Conservation (phyloP, 2,797 vertebrate species). For the Botia almorhae region DNA sequence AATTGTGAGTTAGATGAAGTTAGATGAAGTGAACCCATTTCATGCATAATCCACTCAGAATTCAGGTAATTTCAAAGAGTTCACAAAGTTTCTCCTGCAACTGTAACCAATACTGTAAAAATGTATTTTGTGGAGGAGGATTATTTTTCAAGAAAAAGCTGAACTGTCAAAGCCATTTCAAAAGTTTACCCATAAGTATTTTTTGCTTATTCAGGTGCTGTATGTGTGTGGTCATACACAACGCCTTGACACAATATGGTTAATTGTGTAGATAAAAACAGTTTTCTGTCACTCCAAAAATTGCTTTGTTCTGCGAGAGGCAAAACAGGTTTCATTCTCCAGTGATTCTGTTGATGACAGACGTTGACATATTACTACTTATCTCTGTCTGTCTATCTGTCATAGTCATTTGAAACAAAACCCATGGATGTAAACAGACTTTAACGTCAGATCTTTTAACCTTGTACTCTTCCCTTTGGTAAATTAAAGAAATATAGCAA, state of each 20-base stretch:
- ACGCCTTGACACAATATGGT: conserved; percentile 14
- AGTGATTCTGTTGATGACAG: conserved; percentile 21
- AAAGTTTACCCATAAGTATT: conserved; percentile 2
- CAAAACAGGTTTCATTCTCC: conserved; percentile 16
- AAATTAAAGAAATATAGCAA: neutral
- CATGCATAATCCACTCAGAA: neutral
- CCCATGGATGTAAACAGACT: neutral
- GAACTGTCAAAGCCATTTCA: neutral
- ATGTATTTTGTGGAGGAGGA: neutral
- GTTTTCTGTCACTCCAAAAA: conserved; percentile 25
- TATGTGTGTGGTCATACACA: neutral
- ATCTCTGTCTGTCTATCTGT: neutral
- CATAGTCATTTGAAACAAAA: conserved; percentile 18
- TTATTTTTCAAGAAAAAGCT: neutral
- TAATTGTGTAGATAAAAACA: conserved; percentile 19
- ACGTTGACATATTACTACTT: conserved; percentile 7
- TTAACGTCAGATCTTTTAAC: neutral
- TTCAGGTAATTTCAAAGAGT: neutral
- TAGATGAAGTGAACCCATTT: neutral
- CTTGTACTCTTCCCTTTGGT: neutral
- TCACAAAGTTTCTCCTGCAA: neutral
- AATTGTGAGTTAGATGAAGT: neutral
- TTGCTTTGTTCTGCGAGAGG: conserved; percentile 11
- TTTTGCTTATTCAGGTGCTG: conserved; percentile 3
- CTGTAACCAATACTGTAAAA: neutral